Conservation (phyloP, 2,797 vertebrate species). For the Tapirus indicus region DNA sequence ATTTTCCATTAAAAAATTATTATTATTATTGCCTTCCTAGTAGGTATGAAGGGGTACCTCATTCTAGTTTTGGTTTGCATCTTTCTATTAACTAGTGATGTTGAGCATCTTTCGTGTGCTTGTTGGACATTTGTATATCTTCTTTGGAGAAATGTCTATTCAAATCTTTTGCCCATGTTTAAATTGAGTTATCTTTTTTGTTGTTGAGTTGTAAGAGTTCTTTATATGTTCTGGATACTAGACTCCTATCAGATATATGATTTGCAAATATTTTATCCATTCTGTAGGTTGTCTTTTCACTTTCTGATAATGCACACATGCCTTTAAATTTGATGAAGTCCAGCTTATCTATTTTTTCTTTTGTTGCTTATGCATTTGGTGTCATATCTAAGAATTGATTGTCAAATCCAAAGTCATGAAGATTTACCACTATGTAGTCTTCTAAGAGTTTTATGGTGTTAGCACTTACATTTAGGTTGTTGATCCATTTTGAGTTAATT, state of each 20-base stretch:
- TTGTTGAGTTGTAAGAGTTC: neutral
- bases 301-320: neutral
- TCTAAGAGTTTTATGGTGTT: neutral
- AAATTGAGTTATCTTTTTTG: neutral
- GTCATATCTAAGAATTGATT: neutral
- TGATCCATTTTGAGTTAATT: neutral
- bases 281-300: neutral
- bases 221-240: neutral
- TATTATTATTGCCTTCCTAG: neutral
- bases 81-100: neutral
- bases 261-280: neutral
- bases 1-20: neutral
- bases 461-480: neutral
- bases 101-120: neutral
- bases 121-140: neutral
- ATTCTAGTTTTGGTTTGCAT: neutral
- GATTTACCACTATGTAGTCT: neutral
- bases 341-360: neutral
- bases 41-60: neutral
- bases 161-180: neutral
- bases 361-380: neutral
- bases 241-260: neutral
- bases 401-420: neutral
- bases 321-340: neutral
- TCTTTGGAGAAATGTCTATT: neutral